Conservation (phyloP, 2,113 vertebrate genomes). For the Chaetops frenatus region DNA sequence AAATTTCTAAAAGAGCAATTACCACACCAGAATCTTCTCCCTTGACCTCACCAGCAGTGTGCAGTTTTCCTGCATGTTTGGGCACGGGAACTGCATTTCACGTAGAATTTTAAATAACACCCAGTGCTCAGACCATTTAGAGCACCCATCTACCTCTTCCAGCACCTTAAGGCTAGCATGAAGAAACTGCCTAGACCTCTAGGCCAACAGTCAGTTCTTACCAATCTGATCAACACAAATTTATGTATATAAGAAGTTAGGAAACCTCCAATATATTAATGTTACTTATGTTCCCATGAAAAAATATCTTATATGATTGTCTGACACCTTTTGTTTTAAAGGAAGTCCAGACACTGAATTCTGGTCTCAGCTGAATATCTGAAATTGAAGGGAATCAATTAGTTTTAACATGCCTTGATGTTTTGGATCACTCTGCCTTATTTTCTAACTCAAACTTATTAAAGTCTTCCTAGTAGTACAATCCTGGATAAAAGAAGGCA, state of each 20-base stretch:
- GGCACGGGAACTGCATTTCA: not conserved
- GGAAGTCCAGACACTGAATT: not conserved
- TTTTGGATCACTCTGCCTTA: not conserved
- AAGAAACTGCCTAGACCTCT: not conserved
- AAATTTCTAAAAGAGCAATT: not conserved
- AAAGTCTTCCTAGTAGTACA: not conserved
- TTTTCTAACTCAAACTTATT: not conserved
- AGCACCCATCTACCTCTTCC: not conserved
- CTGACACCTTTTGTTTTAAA: not conserved
- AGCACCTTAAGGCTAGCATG: not conserved
- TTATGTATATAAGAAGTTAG: not conserved
- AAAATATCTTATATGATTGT: not conserved
- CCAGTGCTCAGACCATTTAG: not conserved
- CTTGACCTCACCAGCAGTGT: not conserved
- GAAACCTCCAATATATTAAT: not conserved
- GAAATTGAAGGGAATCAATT: not conserved
- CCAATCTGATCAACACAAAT: not conserved
- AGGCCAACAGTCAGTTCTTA: not conserved
- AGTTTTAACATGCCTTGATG: not conserved
- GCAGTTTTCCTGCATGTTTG: not conserved
- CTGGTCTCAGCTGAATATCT: not conserved
- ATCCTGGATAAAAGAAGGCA: not conserved
- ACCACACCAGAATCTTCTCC: not conserved
- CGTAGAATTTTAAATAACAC: not conserved
- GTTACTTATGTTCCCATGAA: not conserved